A percentile compares a stretch with the other conserved stretches of the same genome.
Evolutionary conservation across 1,140 invertebrate genomes (phyloP).

Genomic region (Diploscapter pachys): DNA sequence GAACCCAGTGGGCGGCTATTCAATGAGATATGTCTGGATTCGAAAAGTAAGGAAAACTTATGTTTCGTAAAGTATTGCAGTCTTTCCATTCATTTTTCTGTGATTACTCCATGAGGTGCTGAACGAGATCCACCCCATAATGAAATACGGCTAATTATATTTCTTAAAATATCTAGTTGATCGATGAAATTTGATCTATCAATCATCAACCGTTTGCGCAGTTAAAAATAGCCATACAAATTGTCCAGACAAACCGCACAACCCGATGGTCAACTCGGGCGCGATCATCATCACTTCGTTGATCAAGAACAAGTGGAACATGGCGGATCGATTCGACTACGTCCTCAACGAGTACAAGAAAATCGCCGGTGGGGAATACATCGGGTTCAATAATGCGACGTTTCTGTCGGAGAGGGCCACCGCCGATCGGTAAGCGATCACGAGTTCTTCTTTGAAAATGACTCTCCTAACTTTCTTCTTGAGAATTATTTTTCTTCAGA

Average conservation of each 20-base stretch:
- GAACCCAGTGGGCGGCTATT: conserved; percentile 93
- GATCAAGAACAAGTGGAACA: conserved; percentile 65
- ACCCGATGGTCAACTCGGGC: conserved; percentile 97
- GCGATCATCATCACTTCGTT: conserved; percentile 87
- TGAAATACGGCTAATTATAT: too few species aligned
- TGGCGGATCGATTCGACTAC: conserved; percentile 57
- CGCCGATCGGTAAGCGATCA: conserved; percentile 68
- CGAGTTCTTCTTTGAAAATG: too few species aligned
- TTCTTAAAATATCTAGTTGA: conserved; percentile 8
- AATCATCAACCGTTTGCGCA: too few species aligned
- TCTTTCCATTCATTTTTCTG: conserved; percentile 1
- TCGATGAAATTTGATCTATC: not conserved
- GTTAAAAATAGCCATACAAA: conserved; percentile 1
- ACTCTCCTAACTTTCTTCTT: too few species aligned
- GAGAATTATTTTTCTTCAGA: conserved; percentile 58
- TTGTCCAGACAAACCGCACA: conserved; percentile 83
- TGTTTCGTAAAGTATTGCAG: not conserved
- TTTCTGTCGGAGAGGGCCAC: conserved; percentile 89
- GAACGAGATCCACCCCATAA: too few species aligned
- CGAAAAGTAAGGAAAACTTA: conserved; percentile 71
- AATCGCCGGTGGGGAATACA: conserved; percentile 80
- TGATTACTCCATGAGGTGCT: not conserved
- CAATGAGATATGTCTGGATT: conserved; percentile 89
- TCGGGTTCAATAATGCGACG: conserved; percentile 87
- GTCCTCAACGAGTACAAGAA: conserved; percentile 63